Evolutionary conservation across 2,797 vertebrate genomes (phyloP).

Genomic region (Halcyon badia): DNA sequence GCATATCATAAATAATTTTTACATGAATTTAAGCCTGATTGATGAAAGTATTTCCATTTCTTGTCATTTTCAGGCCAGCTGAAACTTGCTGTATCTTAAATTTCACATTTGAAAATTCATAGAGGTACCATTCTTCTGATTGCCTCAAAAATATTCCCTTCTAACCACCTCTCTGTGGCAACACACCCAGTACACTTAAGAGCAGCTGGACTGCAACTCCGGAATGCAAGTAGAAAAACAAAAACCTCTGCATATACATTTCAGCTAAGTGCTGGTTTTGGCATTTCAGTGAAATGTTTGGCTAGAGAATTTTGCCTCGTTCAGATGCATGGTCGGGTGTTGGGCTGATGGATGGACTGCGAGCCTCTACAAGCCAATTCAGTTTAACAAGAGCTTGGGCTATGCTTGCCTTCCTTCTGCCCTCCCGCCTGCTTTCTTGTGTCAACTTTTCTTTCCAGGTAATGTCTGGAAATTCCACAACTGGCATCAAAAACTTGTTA

Average conservation of each 20-base stretch:
- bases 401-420: conserved; percentile 25
- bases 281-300: conserved; percentile 38
- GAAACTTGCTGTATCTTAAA: conserved; percentile 6
- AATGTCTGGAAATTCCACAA: conserved; percentile 33
- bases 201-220: conserved; percentile 8
- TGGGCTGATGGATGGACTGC: conserved; percentile 49
- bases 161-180: neutral
- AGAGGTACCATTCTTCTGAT: conserved; percentile 47
- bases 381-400: neutral
- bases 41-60: conserved; percentile 41
- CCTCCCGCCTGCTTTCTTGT: neutral
- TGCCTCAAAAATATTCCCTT: neutral
- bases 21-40: conserved; percentile 6
- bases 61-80: conserved; percentile 38
- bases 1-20: conserved; percentile 13
- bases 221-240: conserved; percentile 34
- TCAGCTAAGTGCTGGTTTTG: conserved; percentile 46
- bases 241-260: conserved; percentile 7
- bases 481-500: conserved; percentile 42
- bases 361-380: conserved; percentile 3
- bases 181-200: neutral
- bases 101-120: conserved; percentile 44
- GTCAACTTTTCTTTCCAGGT: conserved; percentile 40
- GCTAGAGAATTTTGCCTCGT: conserved; percentile 40
- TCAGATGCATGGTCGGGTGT: neutral